These are phyloP conservation scores for Plectrocnemia conspersa DNA, from an alignment of 1,140 invertebrate species.

Conservation along the genomic window DNA sequence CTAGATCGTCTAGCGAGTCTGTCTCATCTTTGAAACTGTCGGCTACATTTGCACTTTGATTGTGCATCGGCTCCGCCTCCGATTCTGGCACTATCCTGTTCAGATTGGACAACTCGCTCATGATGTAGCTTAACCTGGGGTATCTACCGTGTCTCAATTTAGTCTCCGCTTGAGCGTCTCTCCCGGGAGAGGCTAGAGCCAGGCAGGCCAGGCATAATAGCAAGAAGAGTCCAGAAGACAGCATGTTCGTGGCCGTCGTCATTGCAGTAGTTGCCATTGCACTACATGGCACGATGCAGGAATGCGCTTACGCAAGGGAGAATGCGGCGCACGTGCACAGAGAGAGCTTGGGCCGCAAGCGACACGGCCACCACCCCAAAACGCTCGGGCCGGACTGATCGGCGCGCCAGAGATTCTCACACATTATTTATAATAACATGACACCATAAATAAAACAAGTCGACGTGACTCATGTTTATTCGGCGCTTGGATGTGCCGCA, in stretches of 20 bases:
- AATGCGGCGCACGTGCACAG: background rate
- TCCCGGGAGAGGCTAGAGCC: background rate
- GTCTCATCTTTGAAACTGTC: background rate
- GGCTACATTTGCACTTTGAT: background rate
- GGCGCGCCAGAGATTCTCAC: constrained; percentile 21
- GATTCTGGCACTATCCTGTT: constrained; percentile 3
- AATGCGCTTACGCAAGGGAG: background rate
- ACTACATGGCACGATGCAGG: background rate
- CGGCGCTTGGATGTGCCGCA: constrained; percentile 9
- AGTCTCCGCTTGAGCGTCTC: background rate
- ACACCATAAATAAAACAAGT: constrained; percentile 25
- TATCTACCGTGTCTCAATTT: constrained; percentile 26
- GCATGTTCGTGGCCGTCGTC: background rate
- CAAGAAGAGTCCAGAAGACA: constrained; percentile 1
- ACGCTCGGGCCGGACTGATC: background rate
- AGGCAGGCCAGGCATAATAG: background rate
- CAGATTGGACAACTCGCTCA: constrained; percentile 23
- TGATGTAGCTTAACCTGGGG: constrained; percentile 23
- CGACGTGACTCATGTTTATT: constrained; percentile 17
- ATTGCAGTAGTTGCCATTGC: background rate
- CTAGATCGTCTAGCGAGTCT: background rate
- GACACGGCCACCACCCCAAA: background rate
- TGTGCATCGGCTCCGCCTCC: background rate
- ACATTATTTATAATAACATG: constrained; percentile 29
- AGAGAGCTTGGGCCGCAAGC: background rate